Evolutionary conservation across 1,140 invertebrate genomes (phyloP).

Genomic region (Chelonus insularis): DNA sequence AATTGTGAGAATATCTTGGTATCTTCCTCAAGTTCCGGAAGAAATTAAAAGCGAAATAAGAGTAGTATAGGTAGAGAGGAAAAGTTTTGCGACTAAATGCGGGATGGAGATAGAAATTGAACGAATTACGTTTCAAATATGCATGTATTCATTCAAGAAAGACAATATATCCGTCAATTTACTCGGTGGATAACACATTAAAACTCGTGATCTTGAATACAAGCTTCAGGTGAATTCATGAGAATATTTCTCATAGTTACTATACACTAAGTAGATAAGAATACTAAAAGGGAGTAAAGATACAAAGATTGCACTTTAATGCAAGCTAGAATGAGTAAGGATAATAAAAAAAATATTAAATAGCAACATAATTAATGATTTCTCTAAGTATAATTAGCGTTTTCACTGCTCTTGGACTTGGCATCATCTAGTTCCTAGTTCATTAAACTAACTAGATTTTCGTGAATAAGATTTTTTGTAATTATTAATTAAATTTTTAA

Average conservation of each 20-base stretch:
- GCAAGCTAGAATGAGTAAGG: constrained; percentile 4
- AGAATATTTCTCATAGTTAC: constrained; percentile 55
- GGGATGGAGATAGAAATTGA: not conserved
- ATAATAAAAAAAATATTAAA: constrained; percentile 19
- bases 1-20: not conserved
- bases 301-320: constrained; percentile 21
- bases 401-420: constrained; percentile 50
- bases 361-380: constrained; percentile 54
- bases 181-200: not conserved
- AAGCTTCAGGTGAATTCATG: constrained; percentile 43
- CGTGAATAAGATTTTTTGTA: too few relatives aligned
- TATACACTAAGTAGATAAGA: constrained; percentile 39
- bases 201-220: constrained; percentile 51
- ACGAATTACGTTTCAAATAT: not conserved
- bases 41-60: constrained; percentile 11
- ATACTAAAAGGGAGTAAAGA: constrained; percentile 32
- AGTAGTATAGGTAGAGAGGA: constrained; percentile 29
- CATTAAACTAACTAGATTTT: constrained; percentile 19
- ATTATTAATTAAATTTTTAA: too few relatives aligned
- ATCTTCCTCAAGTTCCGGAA: constrained; percentile 9
- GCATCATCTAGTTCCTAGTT: constrained; percentile 37
- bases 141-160: not conserved
- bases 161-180: not conserved
- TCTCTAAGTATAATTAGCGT: constrained; percentile 49
- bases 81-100: constrained; percentile 30